Evolutionary conservation across 2,888 invertebrate genomes (phyloP), one percentile per base, ranked within the genome.

Genomic region (Alviniconcha strummeri): DNA sequence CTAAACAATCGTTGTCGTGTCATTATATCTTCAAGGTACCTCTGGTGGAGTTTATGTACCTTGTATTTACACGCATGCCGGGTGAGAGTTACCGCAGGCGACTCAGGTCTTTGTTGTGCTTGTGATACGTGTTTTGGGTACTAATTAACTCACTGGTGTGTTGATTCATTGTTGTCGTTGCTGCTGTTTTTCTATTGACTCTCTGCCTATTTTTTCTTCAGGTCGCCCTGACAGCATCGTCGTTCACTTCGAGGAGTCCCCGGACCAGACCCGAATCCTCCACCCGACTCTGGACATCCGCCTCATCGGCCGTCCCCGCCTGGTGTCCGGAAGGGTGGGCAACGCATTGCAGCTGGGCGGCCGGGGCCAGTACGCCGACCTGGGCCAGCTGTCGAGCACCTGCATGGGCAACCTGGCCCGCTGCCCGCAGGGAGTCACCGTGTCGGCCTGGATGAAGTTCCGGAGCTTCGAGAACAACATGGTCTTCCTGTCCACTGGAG

Each of bases 371-470:
- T 93, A 91, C 76, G 83, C 92, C 11, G 91, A 93, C 85, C 80
- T 93, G 5, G 92, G 92, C 8, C 84, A 87, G 6, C 89, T 89
- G 17, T 78, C 81, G 0, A 87, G 90, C 15, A 86, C 86, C n/a
- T 93, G 93, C 82, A 87, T 93, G 57, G 92, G 92, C 5, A 92
- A 93, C 84, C 85, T 93, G 56, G 88, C 81, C 15, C 54, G 17
- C 54, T 86, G 86, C 67, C 55, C 72, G 4, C 90, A 91, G 84
- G 93, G 93, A 7, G 86, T 92, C 54, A 92, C 92, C 0, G 87
- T 91, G 7, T 90, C 91, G 4, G 88, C 91, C 72, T 93, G 92
- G 92, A 85, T 91, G 76, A 91, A 90, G 81, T 91, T 93, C 83
- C 85, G 89, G 36, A 82, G 87, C 11, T 90, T 90, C 83, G 85